phyloP scores from a whole-genome alignment of 2,888 invertebrate species.

The Agrochola lota region DNA sequence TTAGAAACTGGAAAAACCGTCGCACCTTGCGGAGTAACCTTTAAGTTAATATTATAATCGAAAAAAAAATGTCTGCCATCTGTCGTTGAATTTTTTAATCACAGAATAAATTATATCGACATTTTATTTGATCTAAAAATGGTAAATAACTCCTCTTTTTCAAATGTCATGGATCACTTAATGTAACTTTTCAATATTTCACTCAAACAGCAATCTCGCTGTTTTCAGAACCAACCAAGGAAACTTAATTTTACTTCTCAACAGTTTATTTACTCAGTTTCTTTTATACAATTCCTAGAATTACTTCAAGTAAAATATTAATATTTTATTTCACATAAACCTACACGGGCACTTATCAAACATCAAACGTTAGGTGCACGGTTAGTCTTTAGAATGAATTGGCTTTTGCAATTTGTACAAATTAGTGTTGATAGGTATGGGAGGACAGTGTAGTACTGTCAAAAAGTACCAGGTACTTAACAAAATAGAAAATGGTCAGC shows the following conservation, averaged over 20 bases:
- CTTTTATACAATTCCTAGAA: constrained; percentile 17
- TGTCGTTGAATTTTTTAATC: constrained; percentile 15
- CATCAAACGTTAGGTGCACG: too few species aligned
- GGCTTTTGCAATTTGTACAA: too few species aligned
- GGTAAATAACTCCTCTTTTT: neutral
- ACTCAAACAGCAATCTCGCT: neutral
- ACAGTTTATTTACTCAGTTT: neutral
- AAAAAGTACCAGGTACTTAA: too few species aligned
- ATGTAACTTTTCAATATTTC: neutral
- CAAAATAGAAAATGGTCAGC: too few species aligned
- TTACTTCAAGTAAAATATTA: constrained; percentile 4
- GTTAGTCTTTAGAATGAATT: too few species aligned
- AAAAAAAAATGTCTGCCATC: neutral
- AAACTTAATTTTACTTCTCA: neutral
- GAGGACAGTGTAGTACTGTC: too few species aligned
- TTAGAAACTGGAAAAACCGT: constrained; percentile 12
- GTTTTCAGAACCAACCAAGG: neutral
- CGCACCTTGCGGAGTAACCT: neutral
- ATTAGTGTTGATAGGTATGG: too few species aligned
- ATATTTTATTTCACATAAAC: too few species aligned
- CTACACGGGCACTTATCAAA: too few species aligned
- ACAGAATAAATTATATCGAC: neutral
- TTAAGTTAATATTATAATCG: constrained; percentile 1
- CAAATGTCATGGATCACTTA: constrained; percentile 4
- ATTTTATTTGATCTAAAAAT: constrained; percentile 4